Base-by-base conservation (phyloP, 2,113 vertebrate species). In the Callaeas wilsoni region DNA sequence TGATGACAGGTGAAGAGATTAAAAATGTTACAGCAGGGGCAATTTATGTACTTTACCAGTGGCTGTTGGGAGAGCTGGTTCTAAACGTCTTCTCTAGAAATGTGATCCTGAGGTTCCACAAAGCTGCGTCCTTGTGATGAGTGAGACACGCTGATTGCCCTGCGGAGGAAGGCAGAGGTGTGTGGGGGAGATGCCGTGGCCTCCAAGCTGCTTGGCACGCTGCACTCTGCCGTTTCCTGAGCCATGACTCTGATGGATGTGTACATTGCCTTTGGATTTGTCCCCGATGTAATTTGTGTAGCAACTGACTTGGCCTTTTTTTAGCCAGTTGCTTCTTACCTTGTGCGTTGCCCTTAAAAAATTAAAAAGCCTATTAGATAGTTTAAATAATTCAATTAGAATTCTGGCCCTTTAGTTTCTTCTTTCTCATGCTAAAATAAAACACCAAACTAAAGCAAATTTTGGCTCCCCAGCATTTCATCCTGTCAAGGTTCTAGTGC, bases 351-450 rank as follows among this genome's bases (percentile, higher is more conserved):
- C 26, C 47, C 32, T 82, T 79, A 47, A 88, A 90, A 87, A 93
- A 70, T 85, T 80, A 18, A 88, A 53, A 70, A 42, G 32, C 42
- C 42, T 57, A 59, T 90, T 87, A 81, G 67, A 12, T 70, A 29
- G 33, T 10, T 79, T 77, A 71, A 90, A 87, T 91, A 70, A 89
- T 70, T 75, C 22, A 75, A 77, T 47, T 47, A n/a, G n/a, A 49
- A n/a, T n/a, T n/a, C n/a, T n/a, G n/a, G n/a, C n/a, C n/a, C n/a
- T n/a, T n/a, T n/a, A n/a, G n/a, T n/a, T n/a, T n/a, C n/a, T n/a
- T 84, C 16, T 13, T 10, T 62, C 47, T 57, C 39, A 78, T 75
- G 12, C 70, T 57, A 29, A 33, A 68, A 65, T 46, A 95, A 90
- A 93, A 55, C 64, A 16, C 29, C 33, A 44, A 77, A 81, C 17